Evolutionary conservation across 92 coral and sea anemone genomes (phyloP).

Genomic region (Porites cylindrica): DNA sequence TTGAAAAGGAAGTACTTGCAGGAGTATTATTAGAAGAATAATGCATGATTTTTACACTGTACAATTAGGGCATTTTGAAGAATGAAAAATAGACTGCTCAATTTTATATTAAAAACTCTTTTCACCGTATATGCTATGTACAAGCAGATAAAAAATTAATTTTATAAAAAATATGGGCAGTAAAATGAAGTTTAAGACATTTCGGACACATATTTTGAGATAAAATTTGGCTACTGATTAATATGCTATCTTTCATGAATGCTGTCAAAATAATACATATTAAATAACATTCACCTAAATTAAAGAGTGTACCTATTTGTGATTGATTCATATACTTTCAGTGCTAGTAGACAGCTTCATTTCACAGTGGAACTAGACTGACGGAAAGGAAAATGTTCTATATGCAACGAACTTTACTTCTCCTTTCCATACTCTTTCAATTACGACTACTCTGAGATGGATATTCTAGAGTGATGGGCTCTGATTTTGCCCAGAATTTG

Average conservation of each 20-base stretch:
- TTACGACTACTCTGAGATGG: too few species aligned
- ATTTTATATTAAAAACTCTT: not conserved
- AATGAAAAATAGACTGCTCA: conserved; percentile 4
- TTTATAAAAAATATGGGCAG: conserved; percentile 22
- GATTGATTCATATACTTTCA: not conserved
- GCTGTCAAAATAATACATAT: not conserved
- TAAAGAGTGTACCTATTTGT: not conserved
- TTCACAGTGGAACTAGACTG: too few species aligned
- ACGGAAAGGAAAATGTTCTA: too few species aligned
- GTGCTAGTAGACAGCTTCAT: too few species aligned
- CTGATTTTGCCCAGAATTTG: too few species aligned
- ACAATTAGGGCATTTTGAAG: too few species aligned
- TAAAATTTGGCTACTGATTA: not conserved
- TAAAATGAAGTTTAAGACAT: conserved; percentile 1
- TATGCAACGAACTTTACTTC: too few species aligned
- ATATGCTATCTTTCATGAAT: not conserved
- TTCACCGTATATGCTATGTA: conserved; percentile 21
- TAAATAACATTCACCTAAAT: not conserved
- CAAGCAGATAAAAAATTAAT: conserved; percentile 24
- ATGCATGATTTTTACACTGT: too few species aligned
- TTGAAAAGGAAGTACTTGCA: too few species aligned
- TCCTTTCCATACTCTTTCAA: too few species aligned
- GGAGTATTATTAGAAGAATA: too few species aligned
- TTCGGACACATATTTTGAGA: not conserved
- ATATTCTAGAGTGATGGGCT: too few species aligned